These are phyloP conservation scores for Alligator mississippiensis DNA, from an alignment of 2,113 vertebrate genomes.

Conservation along the genomic window DNA sequence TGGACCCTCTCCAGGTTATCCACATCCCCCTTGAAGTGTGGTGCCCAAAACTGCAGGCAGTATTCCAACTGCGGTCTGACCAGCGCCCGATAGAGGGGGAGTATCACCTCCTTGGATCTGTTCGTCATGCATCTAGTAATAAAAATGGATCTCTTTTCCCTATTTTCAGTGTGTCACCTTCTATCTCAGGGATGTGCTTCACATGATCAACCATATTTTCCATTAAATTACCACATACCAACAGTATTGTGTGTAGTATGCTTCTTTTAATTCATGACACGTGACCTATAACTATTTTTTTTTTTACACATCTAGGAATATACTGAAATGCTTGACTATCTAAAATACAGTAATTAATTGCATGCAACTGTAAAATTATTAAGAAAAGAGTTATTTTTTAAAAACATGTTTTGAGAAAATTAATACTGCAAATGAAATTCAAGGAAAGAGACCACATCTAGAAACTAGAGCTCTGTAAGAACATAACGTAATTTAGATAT, in stretches of 20 bases:
- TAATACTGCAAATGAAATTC: slow-evolving; percentile 42
- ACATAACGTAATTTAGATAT: neutral
- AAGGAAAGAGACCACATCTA: slow-evolving; percentile 6
- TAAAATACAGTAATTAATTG: slow-evolving; percentile 64
- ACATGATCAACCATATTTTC: slow-evolving; percentile 37
- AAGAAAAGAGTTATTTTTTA: neutral
- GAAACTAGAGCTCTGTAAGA: neutral
- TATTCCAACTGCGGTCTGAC: no score
- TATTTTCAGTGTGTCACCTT: slow-evolving; percentile 38
- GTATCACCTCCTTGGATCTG: no score
- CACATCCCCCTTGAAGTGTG: no score
- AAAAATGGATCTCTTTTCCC: neutral
- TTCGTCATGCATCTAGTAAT: slow-evolving; percentile 11
- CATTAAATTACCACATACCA: slow-evolving; percentile 45
- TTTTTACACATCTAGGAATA: slow-evolving; percentile 51
- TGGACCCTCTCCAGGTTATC: no score
- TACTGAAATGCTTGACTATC: slow-evolving; percentile 62
- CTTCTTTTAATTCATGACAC: slow-evolving; percentile 63
- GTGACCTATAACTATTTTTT: slow-evolving; percentile 49
- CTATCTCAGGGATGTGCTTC: slow-evolving; percentile 21
- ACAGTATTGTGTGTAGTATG: slow-evolving; percentile 30
- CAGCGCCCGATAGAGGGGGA: no score
- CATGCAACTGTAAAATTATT: slow-evolving; percentile 60
- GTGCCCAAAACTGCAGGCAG: no score
- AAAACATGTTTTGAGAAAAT: slow-evolving; percentile 15